Evolutionary conservation across 2,888 invertebrate genomes (phyloP).

Genomic region (Euphydryas editha): DNA sequence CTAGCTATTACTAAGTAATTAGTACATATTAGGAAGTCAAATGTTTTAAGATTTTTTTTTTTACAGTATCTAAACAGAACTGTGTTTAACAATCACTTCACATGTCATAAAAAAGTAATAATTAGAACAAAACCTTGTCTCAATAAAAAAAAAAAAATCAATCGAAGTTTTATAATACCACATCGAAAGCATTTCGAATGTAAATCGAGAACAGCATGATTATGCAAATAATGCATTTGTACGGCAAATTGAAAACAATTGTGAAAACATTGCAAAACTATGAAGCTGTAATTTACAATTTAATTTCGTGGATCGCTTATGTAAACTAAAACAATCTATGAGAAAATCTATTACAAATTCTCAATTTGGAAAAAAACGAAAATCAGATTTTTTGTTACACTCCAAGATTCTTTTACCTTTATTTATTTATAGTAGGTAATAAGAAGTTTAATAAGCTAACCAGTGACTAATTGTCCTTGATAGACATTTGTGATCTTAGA

Average conservation of each 20-base stretch:
- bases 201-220: slow-evolving; percentile 30
- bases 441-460: too few relatives aligned
- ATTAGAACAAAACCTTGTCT: neutral
- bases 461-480: too few relatives aligned
- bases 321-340: slow-evolving; percentile 11
- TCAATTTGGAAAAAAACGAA: neutral
- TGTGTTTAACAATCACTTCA: neutral
- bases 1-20: too few relatives aligned
- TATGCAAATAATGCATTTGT: slow-evolving; percentile 39
- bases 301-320: slow-evolving; percentile 23
- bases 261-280: slow-evolving; percentile 22
- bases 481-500: too few relatives aligned
- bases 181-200: slow-evolving; percentile 31
- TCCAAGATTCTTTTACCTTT: too few relatives aligned
- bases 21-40: too few relatives aligned
- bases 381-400: neutral
- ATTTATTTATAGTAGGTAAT: too few relatives aligned
- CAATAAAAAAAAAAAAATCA: neutral
- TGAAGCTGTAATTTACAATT: slow-evolving; percentile 29
- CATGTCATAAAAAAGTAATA: too few relatives aligned
- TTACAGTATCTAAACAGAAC: too few relatives aligned
- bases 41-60: too few relatives aligned
- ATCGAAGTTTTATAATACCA: neutral
- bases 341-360: neutral
- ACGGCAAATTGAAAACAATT: slow-evolving; percentile 34